phyloP scores from a whole-genome alignment of 2,888 invertebrate genomes.

The Conchocele bisecta region DNA sequence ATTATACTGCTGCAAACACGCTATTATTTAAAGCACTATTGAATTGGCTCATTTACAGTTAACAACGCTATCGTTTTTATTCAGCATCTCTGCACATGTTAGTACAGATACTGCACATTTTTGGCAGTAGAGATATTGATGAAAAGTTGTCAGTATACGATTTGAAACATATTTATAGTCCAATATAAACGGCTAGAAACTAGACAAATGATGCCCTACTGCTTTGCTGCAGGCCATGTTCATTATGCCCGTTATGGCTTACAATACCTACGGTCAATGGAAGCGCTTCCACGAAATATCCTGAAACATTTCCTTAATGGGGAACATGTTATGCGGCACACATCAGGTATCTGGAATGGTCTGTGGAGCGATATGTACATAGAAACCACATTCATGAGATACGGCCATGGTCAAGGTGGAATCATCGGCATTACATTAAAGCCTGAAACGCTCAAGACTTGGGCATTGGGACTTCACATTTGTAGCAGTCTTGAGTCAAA shows the following conservation, averaged over 20 bases:
- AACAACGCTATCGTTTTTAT: no score
- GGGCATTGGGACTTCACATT: slow-evolving; percentile 57
- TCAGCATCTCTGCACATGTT: no score
- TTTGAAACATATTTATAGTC: no score
- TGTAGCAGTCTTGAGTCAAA: slow-evolving; percentile 31
- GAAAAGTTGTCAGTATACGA: no score
- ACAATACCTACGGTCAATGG: slow-evolving; percentile 59
- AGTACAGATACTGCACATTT: no score
- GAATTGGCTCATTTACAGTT: no score
- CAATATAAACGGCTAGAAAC: no score
- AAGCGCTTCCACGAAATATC: slow-evolving; percentile 37
- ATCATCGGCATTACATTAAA: slow-evolving; percentile 55
- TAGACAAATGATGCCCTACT: slow-evolving; percentile 57
- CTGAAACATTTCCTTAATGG: slow-evolving; percentile 41
- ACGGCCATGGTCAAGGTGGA: slow-evolving; percentile 59
- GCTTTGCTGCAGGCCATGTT: slow-evolving; percentile 57
- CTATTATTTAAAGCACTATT: no score
- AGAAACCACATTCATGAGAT: slow-evolving; percentile 66
- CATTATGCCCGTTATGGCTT: slow-evolving; percentile 58
- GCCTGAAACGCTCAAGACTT: slow-evolving; percentile 29
- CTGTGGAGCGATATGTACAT: slow-evolving; percentile 63
- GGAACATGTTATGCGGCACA: slow-evolving; percentile 60
- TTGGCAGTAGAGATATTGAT: no score
- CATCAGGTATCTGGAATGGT: slow-evolving; percentile 60
- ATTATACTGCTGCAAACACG: no score